Evolutionary conservation across 1,140 invertebrate species (phyloP), one percentile per base, ranked within the genome.

Genomic region (Archivesica marissinica): DNA sequence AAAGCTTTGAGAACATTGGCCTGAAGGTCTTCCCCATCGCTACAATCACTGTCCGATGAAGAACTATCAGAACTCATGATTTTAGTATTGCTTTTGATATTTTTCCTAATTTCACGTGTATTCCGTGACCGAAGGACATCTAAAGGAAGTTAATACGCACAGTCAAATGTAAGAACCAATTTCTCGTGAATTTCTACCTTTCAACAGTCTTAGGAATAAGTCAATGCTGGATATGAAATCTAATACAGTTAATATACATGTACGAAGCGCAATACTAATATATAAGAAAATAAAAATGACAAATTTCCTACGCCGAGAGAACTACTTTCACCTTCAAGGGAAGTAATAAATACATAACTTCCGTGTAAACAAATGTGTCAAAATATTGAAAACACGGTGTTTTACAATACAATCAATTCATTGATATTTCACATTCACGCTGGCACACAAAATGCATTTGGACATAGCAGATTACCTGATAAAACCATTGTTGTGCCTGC

Each of bases 81-180:
- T 38, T 80, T 13, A 11, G 35, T 28, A 17, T 15, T n/a, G n/a
- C 17, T n/a, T 35, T 20, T 72, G 9, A 50, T 44, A 20, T 30
- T 44, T 74, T 74, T 52, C 39, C 25, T 2, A 35, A 23, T 66
- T 68, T 28, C 77, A 80, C 77, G 64, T 80, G 77, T 80, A 41
- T 64, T 17, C 25, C 2, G 66, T 54, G 76, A 78, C 76, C 76
- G 20, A 64, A 78, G 54, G 50, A 78, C 76, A 64, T 64, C 76
- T 20, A 47, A 4, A 39, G 47, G 50, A 77, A 77, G 23, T 56
- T 56, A 2, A 20, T 77, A 52, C 74, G 17, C 74, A 2, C 11
- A 35, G 30, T 25, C 33, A 9, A 25, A 35, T 64, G 28, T 2
- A 68, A 44, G 17, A 25, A 68, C 4, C 23, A 44, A 68, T 20